Base-by-base conservation (phyloP, 1,140 invertebrate genomes). In the Scaptomyza hsui region DNA sequence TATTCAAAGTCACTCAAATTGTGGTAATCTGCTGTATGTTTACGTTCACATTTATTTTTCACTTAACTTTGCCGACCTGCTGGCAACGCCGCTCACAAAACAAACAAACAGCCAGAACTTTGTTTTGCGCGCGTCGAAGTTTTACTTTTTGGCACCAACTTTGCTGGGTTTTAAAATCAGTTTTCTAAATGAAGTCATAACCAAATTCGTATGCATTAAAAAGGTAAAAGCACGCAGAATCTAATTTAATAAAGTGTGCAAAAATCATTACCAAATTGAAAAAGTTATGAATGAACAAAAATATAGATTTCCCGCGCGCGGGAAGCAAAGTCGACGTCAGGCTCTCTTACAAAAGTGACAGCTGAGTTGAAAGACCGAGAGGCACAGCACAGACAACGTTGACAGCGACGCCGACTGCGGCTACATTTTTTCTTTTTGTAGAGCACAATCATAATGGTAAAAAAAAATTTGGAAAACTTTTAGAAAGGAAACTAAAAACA, bases 291-390 rank as follows among this genome's bases (percentile, higher is more conserved):
- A 70, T 68, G 56, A 42, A 56, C 49, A 63, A 78, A 89, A 67
- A 78, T 74, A 29, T 4, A 13, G 48, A 73, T 90, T 90, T 90
- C 89, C 86, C 89, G 89, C 89, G 89, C 89, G 89, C 89, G 89
- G 89, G 89, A 89, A 90, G 39, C 49, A 44, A 67, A 49, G 72
- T 70, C 71, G 53, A 42, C 59, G 71, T 72, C 48, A 67, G 15
- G 41, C 72, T 78, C 64, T 60, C 71, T 32, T 41, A 4, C 21
- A 48, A 70, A 73, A 24, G 12, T 86, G 81, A 86, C 81, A 86
- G 81, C 81, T 82, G 62, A 62, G 73, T 37, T 32, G 71, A 72
- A 51, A 52, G 55, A 35, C 56, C 42, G 62, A 68, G 62, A 61
- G 61, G 19, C 16, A 37, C 53, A 41, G 57, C 29, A 53, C 24